Evolutionary conservation across 2,113 vertebrate species (phyloP).

Genomic region (Todiramphus chloris): DNA sequence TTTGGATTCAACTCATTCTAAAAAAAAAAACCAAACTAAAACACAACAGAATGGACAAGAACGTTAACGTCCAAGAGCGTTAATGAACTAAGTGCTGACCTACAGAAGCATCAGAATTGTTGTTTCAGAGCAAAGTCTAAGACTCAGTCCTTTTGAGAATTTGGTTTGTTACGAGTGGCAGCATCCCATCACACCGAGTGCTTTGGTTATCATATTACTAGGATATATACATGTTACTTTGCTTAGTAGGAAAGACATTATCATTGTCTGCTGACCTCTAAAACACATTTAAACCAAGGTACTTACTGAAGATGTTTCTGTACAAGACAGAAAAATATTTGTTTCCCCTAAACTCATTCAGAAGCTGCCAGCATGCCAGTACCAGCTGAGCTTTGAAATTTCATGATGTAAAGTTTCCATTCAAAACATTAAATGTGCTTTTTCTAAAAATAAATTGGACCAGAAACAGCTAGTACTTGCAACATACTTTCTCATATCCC

Average conservation of each 20-base stretch:
- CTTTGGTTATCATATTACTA: neutral
- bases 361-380: conserved; percentile 4
- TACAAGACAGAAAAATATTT: neutral
- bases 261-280: neutral
- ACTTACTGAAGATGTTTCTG: neutral
- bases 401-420: conserved; percentile 7
- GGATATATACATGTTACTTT: neutral
- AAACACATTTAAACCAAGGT: neutral
- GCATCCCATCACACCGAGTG: neutral
- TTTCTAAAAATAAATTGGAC: conserved; percentile 32
- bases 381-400: conserved; percentile 21
- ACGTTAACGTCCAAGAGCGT: neutral
- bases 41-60: neutral
- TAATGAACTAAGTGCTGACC: neutral
- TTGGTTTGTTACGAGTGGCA: neutral
- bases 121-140: neutral
- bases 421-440: conserved; percentile 18
- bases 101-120: neutral
- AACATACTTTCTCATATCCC: conserved; percentile 11
- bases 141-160: neutral
- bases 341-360: neutral
- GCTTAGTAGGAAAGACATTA: neutral
- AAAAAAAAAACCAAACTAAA: neutral
- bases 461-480: conserved; percentile 27
- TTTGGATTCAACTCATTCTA: neutral